Evolutionary conservation across 2,113 vertebrate genomes (phyloP).

Genomic region (Salvator merianae): DNA sequence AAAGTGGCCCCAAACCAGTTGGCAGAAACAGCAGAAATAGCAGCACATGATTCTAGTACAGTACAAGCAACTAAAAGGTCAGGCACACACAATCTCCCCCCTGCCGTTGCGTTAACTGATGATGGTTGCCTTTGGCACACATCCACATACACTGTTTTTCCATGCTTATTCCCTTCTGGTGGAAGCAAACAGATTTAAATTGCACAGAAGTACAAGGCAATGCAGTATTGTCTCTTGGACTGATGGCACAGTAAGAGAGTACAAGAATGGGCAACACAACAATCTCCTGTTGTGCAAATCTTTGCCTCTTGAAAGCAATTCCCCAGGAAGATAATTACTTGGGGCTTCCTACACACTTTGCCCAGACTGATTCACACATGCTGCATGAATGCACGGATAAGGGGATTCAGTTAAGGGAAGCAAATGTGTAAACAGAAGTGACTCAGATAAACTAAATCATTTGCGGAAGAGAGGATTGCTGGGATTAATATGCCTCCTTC

Average conservation of each 20-base stretch:
- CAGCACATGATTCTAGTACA: constrained; percentile 71
- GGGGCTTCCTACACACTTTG: constrained; percentile 8
- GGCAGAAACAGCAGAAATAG: constrained; percentile 76
- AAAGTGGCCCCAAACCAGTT: constrained; percentile 78
- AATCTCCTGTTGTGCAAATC: constrained; percentile 25
- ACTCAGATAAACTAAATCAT: constrained; percentile 29
- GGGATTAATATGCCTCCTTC: constrained; percentile 31
- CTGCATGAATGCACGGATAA: constrained; percentile 31
- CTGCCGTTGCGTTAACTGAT: constrained; percentile 39
- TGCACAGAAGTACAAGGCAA: constrained; percentile 44
- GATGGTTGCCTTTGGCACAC: constrained; percentile 68
- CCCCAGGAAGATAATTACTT: not conserved
- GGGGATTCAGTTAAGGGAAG: constrained; percentile 44
- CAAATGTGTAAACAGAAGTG: constrained; percentile 45
- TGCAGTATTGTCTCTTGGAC: constrained; percentile 12
- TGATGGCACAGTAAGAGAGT: constrained; percentile 13
- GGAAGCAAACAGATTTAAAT: constrained; percentile 54
- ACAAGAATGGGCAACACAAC: constrained; percentile 44
- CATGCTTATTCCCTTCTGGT: constrained; percentile 66
- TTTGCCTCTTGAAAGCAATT: constrained; percentile 36
- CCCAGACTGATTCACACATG: not conserved
- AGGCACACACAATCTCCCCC: constrained; percentile 59
- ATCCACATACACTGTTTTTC: constrained; percentile 69
- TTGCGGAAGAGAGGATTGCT: constrained; percentile 33
- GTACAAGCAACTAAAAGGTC: constrained; percentile 70